phyloP scores from a whole-genome alignment of 2,888 invertebrate genomes.

The Nephrotoma appendiculata region DNA sequence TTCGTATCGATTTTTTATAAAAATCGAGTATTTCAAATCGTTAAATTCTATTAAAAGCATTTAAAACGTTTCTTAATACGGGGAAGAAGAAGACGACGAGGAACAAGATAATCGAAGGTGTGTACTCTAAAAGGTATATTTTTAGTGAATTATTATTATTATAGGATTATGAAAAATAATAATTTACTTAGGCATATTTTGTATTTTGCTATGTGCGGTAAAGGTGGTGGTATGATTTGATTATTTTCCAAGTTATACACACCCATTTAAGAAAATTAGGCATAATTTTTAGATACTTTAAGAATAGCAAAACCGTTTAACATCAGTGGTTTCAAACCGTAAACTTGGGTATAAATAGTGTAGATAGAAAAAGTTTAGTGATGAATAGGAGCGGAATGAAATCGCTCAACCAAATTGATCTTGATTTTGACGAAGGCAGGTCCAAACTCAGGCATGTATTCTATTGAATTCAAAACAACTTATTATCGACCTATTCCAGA shows the following conservation, averaged over 20 bases:
- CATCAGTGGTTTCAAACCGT: not conserved
- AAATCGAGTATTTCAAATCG: not conserved
- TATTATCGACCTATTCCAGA: no score
- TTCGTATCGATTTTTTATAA: not conserved
- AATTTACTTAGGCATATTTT: not conserved
- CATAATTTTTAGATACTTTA: not conserved
- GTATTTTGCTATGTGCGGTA: not conserved
- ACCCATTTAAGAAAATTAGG: not conserved
- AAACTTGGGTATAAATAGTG: no score
- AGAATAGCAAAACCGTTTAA: not conserved
- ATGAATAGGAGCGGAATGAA: no score
- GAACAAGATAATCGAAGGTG: not conserved
- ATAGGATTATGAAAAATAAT: not conserved
- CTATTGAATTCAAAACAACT: no score
- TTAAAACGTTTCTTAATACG: not conserved
- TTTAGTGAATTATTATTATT: not conserved
- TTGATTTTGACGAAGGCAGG: no score
- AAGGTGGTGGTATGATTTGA: not conserved
- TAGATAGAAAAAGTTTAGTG: no score
- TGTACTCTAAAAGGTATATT: not conserved
- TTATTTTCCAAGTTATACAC: not conserved
- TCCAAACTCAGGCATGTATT: no score
- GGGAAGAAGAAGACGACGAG: not conserved
- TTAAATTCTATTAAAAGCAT: not conserved
- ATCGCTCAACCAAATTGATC: no score